Evolutionary conservation across 2,888 invertebrate genomes (phyloP), one percentile per base, ranked within the genome.

Genomic region (Aromia moschata): DNA sequence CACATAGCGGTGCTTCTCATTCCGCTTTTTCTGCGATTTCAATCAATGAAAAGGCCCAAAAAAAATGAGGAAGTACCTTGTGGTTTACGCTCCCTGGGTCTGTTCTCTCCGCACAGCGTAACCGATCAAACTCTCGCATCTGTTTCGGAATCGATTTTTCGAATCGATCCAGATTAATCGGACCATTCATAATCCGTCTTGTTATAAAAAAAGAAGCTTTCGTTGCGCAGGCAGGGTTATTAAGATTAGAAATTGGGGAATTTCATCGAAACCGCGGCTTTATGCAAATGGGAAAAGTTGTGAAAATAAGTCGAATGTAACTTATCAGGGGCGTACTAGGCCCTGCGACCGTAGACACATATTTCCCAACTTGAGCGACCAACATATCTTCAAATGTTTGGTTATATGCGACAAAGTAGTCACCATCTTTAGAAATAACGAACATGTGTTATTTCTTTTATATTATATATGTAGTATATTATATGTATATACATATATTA

Each of bases 231-330:
- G 10, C 18, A 16, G 25, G 14, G 20, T 43, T 43, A 43, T 20
- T 20, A 43, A 20, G 14, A 49, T 49, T 38, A 49, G 49, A 49
- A 20, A 49, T 20, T 49, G 47, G 18, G 36, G 18, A 47, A 47
- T 47, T 46, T 33, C 7, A 18, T 5, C 16, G 20, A n/a, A 25
- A 43, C 43, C 43, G 43, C 16, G 30, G 11, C 38, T 14, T 49
- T 38, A 49, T 25, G 49, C 38, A 38, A 49, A 38, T 38, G 9
- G 45, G 47, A 20, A 52, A 52, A 52, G 30, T 25, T 18, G 9
- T 10, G n/a, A 25, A 14, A 25, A 38, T 25, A 12, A 38, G n/a
- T n/a, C n/a, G n/a, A n/a, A n/a, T n/a, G n/a, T n/a, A n/a, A n/a
- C n/a, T n/a, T n/a, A n/a, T n/a, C n/a, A n/a, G n/a, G n/a, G n/a